Conservation (phyloP, 2,113 vertebrate genomes). For the Callospermophilus lateralis region DNA sequence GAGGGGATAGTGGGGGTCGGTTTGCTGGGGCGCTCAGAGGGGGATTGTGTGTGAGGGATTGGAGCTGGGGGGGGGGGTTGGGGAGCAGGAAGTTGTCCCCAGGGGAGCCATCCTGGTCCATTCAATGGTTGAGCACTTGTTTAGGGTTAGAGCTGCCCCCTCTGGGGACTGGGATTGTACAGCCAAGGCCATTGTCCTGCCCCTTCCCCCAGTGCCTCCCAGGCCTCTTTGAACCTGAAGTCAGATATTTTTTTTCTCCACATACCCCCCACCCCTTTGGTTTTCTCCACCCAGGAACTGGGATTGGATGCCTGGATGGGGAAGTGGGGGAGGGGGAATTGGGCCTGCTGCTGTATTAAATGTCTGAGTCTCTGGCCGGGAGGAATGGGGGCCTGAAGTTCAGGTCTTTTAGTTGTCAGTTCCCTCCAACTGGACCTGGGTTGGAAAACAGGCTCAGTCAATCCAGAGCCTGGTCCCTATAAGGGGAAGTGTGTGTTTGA, state of each 20-base stretch:
- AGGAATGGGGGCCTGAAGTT: neutral
- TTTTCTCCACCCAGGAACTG: constrained; percentile 71
- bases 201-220: constrained; percentile 74
- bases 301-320: constrained; percentile 42
- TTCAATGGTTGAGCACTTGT: constrained; percentile 84
- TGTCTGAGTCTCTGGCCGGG: neutral
- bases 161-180: constrained; percentile 82
- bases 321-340: constrained; percentile 40
- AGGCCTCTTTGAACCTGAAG: constrained; percentile 82
- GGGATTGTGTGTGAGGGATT: constrained; percentile 32
- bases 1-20: neutral
- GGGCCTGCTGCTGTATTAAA: neutral
- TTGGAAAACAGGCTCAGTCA: neutral
- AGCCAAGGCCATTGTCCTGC: constrained; percentile 83
- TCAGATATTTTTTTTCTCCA: constrained; percentile 54
- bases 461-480: neutral
- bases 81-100: constrained; percentile 83
- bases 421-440: neutral
- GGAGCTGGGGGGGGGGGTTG: constrained; percentile 62
- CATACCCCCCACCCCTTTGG: constrained; percentile 11
- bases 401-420: neutral
- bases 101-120: constrained; percentile 83
- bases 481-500: neutral
- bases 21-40: neutral
- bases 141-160: constrained; percentile 82